Evolutionary conservation across 1,140 invertebrate genomes (phyloP), one percentile per base, ranked within the genome.

Genomic region (Microvelia longipes): DNA sequence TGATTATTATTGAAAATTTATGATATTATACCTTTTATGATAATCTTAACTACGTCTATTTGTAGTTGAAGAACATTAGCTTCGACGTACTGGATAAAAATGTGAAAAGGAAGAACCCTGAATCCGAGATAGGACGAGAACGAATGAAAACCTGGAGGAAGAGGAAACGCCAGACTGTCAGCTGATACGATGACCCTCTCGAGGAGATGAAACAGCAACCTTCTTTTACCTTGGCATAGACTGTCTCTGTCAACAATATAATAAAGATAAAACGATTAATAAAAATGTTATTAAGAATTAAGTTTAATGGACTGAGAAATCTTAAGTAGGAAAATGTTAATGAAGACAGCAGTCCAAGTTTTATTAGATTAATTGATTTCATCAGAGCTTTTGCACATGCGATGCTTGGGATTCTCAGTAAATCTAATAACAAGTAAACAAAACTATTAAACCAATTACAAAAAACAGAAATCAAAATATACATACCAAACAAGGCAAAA

Each of bases 101-200:
- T 87, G 64, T 86, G 81, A 78, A 88, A 91, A 65, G 85, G 83
- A 68, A 93, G 77, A 1, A 88, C 86, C 72, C 87, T 82, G 77
- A 91, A 92, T 1, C 90, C 91, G 62, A 93, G 82, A 77, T 90
- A 92, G 13, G 90, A 89, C 76, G 93, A 90, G 80, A 93, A 93
- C 14, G 91, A 92, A 14, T 88, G 87, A 75, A 92, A 93, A 26
- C 91, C 91, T 76, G 90, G 87, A 28, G 91, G 90, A 70, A 91
- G 79, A 0, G 91, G 91, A 79, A 89, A 93, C 13, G 90, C 90
- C 67, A 90, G 83, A n/a, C 83, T 85, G 77, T 91, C 90, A 27
- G 88, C 84, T 0, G 90, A 87, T 71, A 89, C 82, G 73, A 86
- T 86, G 80, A 90, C 92, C 70, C 89, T 84, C 60, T 75, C 71